These are phyloP conservation scores for Abrostola tripartita DNA, from an alignment of 2,888 invertebrate genomes.

Conservation along the genomic window DNA sequence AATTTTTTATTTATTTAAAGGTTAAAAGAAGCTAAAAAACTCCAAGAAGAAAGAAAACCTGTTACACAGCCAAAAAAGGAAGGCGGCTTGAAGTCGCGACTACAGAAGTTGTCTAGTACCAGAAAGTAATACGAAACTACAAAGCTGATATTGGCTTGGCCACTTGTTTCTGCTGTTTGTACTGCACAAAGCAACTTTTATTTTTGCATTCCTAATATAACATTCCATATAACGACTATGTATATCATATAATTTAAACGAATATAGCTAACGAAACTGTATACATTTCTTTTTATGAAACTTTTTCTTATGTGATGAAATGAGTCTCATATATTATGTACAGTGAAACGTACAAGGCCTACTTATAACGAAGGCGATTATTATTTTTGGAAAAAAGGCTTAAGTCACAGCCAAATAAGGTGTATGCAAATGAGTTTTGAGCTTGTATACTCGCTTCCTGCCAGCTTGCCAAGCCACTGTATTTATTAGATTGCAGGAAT, in stretches of 20 bases:
- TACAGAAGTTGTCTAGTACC: constrained; percentile 87
- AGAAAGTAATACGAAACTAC: constrained; percentile 64
- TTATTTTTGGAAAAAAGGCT: constrained; percentile 1
- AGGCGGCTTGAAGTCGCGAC: constrained; percentile 90
- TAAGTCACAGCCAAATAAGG: constrained; percentile 5
- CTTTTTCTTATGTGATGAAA: constrained; percentile 25
- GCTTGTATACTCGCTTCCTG: constrained; percentile 12
- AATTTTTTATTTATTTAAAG: constrained; percentile 67
- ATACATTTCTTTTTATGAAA: constrained; percentile 28
- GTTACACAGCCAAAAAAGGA: constrained; percentile 89
- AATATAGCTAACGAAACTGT: constrained; percentile 24
- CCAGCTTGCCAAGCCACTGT: constrained; percentile 13
- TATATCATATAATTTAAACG: constrained; percentile 12
- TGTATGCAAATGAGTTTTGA: constrained; percentile 18
- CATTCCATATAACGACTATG: constrained; percentile 36
- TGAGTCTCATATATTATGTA: constrained; percentile 33
- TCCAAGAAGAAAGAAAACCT: constrained; percentile 87
- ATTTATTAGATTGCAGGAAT: constrained; percentile 10
- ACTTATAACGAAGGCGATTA: constrained; percentile 9
- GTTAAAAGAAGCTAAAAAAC: constrained; percentile 89
- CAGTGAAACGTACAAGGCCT: constrained; percentile 41
- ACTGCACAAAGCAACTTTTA: constrained; percentile 47
- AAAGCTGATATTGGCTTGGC: constrained; percentile 11
- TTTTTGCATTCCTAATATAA: constrained; percentile 45
- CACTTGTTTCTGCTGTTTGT: constrained; percentile 20